Evolutionary conservation across 2,797 vertebrate genomes (phyloP), one percentile per base, ranked within the genome.

Genomic region (Galaxias olidus): DNA sequence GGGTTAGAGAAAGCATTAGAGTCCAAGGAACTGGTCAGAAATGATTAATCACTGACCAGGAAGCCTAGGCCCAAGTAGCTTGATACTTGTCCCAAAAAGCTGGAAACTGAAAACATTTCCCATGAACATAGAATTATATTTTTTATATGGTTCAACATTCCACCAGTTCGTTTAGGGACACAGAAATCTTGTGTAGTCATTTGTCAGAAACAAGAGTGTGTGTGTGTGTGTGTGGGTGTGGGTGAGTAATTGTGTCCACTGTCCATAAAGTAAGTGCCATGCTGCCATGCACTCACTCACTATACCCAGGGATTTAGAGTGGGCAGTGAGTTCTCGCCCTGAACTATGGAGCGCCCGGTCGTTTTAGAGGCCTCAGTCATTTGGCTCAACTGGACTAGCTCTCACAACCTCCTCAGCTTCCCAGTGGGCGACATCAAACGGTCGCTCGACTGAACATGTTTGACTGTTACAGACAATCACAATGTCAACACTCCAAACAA

Each of bases 21-120:
- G 43, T 44, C 30, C 54, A 54, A 65, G 62, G 73, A 15, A 17
- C 42, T 43, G 58, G 54, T 71, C 59, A 59, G 55, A 73, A 77
- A 80, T 73, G 65, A 75, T 68, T 66, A 15, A 49, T 52, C 19
- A 46, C 61, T 77, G 61, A 70, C 71, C 74, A 63, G 51, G 61
- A 17, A 2, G 50, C 15, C 10, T 59, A 69, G 68, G 62, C 43
- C 52, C 47, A 60, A 52, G 11, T n/a, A 30, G 76, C 71, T 54
- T 13, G 51, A 60, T 62, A 52, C 45, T 66, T 58, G 13, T 65
- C 72, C 15, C n/a, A 6, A 69, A 40, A 17, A 47, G 54, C 58
- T 72, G 56, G 64, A 45, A 59, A 52, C 18, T 47, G 18, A 45
- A 46, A 64, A 59, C 19, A 64, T 66, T 72, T 76, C 43, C 54